Conservation (phyloP, 1,140 invertebrate species). For the Palaemon carinicauda region DNA sequence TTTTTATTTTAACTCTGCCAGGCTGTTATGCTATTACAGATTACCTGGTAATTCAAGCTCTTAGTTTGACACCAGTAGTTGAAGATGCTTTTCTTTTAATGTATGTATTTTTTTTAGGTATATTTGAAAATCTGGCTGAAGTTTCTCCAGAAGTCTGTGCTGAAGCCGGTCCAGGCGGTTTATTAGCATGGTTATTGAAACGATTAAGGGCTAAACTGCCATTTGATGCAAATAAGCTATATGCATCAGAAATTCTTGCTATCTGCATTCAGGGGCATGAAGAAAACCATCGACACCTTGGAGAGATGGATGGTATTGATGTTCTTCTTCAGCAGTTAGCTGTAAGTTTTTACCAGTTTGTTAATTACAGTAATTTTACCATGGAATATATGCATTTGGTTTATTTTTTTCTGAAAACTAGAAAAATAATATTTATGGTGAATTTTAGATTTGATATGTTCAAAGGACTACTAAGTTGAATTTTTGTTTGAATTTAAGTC, state of each 20-base stretch:
- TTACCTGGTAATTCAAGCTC: background rate
- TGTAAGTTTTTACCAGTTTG: conserved; percentile 68
- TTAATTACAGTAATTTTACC: background rate
- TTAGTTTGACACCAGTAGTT: background rate
- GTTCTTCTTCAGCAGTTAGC: conserved; percentile 93
- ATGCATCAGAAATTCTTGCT: conserved; percentile 94
- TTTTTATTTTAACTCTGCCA: no score
- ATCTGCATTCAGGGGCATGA: conserved; percentile 84
- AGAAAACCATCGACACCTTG: conserved; percentile 75
- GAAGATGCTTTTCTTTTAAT: conserved; percentile 22
- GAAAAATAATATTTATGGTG: no score
- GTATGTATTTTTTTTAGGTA: conserved; percentile 67
- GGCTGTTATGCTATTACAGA: no score
- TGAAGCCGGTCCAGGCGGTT: conserved; percentile 79
- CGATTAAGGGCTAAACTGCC: conserved; percentile 84
- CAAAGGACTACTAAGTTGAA: no score
- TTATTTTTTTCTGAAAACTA: no score
- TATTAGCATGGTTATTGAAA: conserved; percentile 92
- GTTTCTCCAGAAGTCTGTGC: conserved; percentile 83
- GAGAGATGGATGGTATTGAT: conserved; percentile 95
- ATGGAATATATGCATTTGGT: background rate
- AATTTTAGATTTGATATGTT: no score
- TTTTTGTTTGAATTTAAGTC: no score
- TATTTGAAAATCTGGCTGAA: conserved; percentile 93
- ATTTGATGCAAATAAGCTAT: conserved; percentile 96